Conservation (phyloP, 2,888 invertebrate species). For the Pecten maximus region DNA sequence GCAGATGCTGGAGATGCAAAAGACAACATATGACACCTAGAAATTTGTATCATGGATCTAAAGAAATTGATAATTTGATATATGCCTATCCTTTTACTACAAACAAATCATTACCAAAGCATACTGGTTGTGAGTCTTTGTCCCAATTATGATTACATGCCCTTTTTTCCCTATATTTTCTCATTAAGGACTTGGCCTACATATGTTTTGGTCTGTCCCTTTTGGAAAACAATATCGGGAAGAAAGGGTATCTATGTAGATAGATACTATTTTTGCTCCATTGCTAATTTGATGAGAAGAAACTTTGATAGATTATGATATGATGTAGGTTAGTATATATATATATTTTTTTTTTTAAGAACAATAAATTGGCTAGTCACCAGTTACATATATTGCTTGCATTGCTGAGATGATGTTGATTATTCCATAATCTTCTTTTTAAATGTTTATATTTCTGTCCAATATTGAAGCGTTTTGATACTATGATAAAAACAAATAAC, state of each 20-base stretch:
- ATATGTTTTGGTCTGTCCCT: neutral
- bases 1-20: slow-evolving; percentile 30
- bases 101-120: slow-evolving; percentile 27
- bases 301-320: neutral
- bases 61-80: slow-evolving; percentile 16
- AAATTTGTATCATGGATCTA: slow-evolving; percentile 14
- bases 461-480: slow-evolving; percentile 29
- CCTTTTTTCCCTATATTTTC: neutral
- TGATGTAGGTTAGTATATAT: slow-evolving; percentile 32
- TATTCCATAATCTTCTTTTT: slow-evolving; percentile 7
- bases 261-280: slow-evolving; percentile 31
- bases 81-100: slow-evolving; percentile 3
- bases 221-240: neutral
- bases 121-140: slow-evolving; percentile 34
- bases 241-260: slow-evolving; percentile 7
- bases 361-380: slow-evolving; percentile 34
- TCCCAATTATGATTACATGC: slow-evolving; percentile 3
- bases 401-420: slow-evolving; percentile 31
- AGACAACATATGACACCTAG: slow-evolving; percentile 29
- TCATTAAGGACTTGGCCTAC: neutral
- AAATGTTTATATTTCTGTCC: slow-evolving; percentile 12
- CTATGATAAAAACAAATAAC: slow-evolving; percentile 19
- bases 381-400: slow-evolving; percentile 20
- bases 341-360: slow-evolving; percentile 6
- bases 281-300: neutral